Evolutionary conservation across 2,113 vertebrate species (phyloP).

Genomic region (Hippocampus zosterae): DNA sequence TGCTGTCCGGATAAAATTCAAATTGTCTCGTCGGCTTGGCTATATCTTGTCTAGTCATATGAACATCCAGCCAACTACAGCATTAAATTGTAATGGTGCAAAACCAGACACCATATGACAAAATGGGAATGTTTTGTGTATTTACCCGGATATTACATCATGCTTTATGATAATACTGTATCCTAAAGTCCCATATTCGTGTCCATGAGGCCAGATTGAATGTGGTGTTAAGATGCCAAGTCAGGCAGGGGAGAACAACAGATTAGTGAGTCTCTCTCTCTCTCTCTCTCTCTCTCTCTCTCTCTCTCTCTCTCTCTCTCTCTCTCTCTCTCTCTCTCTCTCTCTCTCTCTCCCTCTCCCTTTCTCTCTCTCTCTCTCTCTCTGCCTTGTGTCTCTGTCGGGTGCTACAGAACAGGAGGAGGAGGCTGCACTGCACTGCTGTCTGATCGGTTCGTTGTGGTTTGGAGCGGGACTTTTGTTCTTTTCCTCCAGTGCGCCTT

Average conservation of each 20-base stretch:
- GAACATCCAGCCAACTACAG: neutral
- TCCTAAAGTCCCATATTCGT: constrained; percentile 29
- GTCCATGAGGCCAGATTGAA: constrained; percentile 50
- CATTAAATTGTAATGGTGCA: neutral
- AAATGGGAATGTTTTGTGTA: neutral
- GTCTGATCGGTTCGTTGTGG: constrained; percentile 33
- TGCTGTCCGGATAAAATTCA: no score
- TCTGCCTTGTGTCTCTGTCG: neutral
- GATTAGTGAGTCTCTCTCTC: constrained; percentile 53
- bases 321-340: constrained; percentile 23
- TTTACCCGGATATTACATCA: constrained; percentile 43
- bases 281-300: constrained; percentile 7
- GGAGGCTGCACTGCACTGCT: constrained; percentile 7
- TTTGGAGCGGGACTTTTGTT: constrained; percentile 27
- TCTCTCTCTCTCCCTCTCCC: constrained; percentile 28
- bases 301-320: constrained; percentile 7
- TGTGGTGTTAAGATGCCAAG: constrained; percentile 57
- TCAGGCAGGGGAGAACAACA: constrained; percentile 36
- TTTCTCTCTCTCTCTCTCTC: constrained; percentile 6
- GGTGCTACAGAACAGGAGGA: constrained; percentile 38
- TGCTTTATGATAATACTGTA: neutral
- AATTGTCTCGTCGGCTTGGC: neutral
- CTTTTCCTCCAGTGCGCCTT: constrained; percentile 15
- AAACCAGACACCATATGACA: constrained; percentile 1
- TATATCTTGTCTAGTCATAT: neutral